These are phyloP conservation scores for Muschampia plurimacula DNA, from an alignment of 2,888 invertebrate species.

Conservation along the genomic window DNA sequence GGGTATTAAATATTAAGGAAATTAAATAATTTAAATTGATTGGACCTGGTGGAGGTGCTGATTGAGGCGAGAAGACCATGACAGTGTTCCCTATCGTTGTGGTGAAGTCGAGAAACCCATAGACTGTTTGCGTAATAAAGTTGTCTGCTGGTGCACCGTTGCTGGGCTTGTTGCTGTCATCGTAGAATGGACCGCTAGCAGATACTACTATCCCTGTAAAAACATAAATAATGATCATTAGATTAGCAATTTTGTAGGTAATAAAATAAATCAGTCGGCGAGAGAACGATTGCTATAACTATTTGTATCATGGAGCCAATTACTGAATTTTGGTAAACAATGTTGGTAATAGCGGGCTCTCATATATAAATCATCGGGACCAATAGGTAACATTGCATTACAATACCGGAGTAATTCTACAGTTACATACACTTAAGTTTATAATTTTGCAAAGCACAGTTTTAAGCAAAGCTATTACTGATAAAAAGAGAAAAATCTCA, in stretches of 20 bases:
- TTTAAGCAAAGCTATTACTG: constrained; percentile 40
- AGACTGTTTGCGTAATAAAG: constrained; percentile 94
- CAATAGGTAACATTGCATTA: no score
- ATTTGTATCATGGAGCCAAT: not conserved
- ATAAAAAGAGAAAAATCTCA: constrained; percentile 62
- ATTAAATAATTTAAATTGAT: constrained; percentile 10
- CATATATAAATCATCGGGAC: no score
- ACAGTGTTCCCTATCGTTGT: constrained; percentile 97
- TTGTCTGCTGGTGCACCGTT: constrained; percentile 48
- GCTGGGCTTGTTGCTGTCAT: constrained; percentile 51
- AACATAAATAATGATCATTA: constrained; percentile 30
- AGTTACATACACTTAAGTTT: not conserved
- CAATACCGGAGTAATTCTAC: no score
- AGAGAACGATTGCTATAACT: not conserved
- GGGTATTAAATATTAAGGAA: not conserved
- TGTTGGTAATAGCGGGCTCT: no score
- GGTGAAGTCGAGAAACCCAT: constrained; percentile 97
- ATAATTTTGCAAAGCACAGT: not conserved
- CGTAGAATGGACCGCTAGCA: constrained; percentile 60
- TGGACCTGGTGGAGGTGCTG: constrained; percentile 88
- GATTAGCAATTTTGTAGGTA: not conserved
- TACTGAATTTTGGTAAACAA: no score
- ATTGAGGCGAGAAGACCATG: constrained; percentile 97
- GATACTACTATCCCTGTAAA: constrained; percentile 49
- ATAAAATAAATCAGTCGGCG: not conserved